phyloP scores from a whole-genome alignment of 2,113 vertebrate genomes.

The Corythornis cristatus region DNA sequence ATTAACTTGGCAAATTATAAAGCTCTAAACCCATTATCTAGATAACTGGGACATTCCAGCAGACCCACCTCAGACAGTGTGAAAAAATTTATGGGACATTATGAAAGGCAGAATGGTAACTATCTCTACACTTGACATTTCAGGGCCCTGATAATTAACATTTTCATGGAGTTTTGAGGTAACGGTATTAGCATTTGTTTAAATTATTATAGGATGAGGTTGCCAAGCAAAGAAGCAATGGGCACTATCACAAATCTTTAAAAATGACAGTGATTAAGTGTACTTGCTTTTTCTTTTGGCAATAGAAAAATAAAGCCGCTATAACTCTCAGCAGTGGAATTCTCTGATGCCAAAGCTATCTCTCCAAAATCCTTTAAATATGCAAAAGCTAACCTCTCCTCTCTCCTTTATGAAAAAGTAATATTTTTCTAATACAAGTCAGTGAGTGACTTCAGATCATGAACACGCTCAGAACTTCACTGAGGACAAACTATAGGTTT shows the following conservation, averaged over 20 bases:
- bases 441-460: neutral
- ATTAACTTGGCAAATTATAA: neutral
- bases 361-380: constrained; percentile 17
- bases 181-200: neutral
- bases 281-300: neutral
- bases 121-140: neutral
- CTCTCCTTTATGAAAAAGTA: neutral
- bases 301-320: neutral
- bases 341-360: neutral
- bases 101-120: neutral
- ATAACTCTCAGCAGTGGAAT: neutral
- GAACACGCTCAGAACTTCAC: neutral
- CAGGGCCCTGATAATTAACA: neutral
- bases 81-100: neutral
- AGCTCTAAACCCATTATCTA: accelerated
- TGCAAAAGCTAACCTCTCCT: neutral
- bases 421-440: neutral
- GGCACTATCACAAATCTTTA: neutral
- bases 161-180: neutral
- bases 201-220: neutral
- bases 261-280: neutral
- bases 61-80: neutral
- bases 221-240: neutral
- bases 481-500: neutral
- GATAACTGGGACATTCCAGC: neutral